These are phyloP conservation scores for Thunnus albacares DNA, from an alignment of 2,797 vertebrate genomes.

Conservation along the genomic window DNA sequence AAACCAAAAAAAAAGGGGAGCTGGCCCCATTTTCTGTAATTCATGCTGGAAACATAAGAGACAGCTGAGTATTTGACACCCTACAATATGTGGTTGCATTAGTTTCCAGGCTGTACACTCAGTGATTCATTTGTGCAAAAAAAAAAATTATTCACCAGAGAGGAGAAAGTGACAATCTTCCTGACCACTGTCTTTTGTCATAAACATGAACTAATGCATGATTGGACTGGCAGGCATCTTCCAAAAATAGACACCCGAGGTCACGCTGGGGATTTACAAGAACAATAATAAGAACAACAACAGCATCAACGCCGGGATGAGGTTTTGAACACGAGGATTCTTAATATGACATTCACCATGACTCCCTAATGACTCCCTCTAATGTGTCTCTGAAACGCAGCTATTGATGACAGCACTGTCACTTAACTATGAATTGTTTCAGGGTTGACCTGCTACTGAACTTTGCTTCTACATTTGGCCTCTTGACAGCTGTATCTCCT, in stretches of 20 bases:
- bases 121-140: slow-evolving; percentile 19
- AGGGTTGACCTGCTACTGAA: slow-evolving; percentile 72
- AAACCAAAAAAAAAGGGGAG: slow-evolving; percentile 33
- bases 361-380: slow-evolving; percentile 65
- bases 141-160: slow-evolving; percentile 22
- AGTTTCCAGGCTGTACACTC: slow-evolving; percentile 12
- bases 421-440: slow-evolving; percentile 74
- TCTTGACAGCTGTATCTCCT: slow-evolving; percentile 67
- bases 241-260: slow-evolving; percentile 5
- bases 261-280: slow-evolving; percentile 26
- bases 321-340: slow-evolving; percentile 41
- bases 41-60: slow-evolving; percentile 42
- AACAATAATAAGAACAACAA: slow-evolving; percentile 19
- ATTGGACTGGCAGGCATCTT: slow-evolving; percentile 14
- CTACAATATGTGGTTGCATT: slow-evolving; percentile 36
- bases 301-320: slow-evolving; percentile 33
- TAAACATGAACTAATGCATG: background rate
- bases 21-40: slow-evolving; percentile 44
- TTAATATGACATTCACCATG: slow-evolving; percentile 58
- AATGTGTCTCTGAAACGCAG: slow-evolving; percentile 64
- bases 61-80: slow-evolving; percentile 51
- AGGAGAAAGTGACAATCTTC: slow-evolving; percentile 11
- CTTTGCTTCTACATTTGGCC: slow-evolving; percentile 69
- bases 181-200: background rate
- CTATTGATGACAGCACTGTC: slow-evolving; percentile 62